Percentiles rank a stretch among this genome's conserved stretches.
Evolutionary conservation across 2,888 invertebrate genomes (phyloP).

Genomic region (Quadroppia sp.): DNA sequence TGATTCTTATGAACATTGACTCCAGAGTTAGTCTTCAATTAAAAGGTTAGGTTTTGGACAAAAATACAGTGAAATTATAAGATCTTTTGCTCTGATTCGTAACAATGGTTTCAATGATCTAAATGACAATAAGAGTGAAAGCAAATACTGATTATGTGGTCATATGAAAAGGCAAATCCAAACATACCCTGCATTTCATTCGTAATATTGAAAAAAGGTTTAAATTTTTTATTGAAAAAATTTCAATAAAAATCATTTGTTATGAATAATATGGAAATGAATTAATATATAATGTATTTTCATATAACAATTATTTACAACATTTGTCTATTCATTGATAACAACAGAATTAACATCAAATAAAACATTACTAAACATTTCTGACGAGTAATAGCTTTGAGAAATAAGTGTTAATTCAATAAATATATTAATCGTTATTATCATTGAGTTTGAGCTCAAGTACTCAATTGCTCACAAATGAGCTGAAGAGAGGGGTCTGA

Average conservation of each 20-base stretch:
- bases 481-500: neutral
- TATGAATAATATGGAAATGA: neutral
- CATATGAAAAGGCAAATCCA: neutral
- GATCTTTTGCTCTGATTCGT: too few species aligned
- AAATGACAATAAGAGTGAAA: too few species aligned
- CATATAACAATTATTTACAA: neutral
- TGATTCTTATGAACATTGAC: too few species aligned
- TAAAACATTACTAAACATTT: neutral
- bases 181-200: neutral
- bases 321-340: neutral
- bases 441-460: neutral
- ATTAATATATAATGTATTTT: neutral
- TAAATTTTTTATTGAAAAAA: neutral
- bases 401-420: conserved; percentile 3
- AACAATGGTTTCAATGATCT: too few species aligned
- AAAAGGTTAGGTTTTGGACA: too few species aligned
- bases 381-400: neutral
- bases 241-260: neutral
- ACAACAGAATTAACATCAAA: neutral
- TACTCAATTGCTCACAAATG: neutral
- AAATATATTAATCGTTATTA: conserved; percentile 4
- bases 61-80: too few species aligned
- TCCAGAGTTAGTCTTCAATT: too few species aligned
- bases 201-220: neutral
- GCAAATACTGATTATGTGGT: too few species aligned